Percentiles rank a stretch among this genome's conserved stretches.
These are phyloP conservation scores for Gortyna flavago DNA, from an alignment of 2,888 invertebrate genomes.

Conservation along the genomic window DNA sequence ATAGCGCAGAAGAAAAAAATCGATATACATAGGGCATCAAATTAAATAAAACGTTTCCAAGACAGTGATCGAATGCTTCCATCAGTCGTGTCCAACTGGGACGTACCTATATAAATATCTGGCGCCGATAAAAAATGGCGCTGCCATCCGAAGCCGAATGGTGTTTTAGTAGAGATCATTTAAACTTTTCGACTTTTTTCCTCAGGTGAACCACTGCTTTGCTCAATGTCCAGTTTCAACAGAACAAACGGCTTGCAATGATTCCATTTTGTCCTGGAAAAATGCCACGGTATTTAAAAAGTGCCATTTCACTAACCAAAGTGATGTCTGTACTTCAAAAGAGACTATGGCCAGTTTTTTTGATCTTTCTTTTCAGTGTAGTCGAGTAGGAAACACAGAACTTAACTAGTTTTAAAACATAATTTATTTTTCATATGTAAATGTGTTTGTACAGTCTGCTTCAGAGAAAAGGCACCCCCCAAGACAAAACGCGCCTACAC, in stretches of 20 bases:
- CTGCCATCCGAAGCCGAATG: conserved; percentile 12
- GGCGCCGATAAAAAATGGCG: conserved; percentile 75
- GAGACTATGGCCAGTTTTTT: too few relatives aligned
- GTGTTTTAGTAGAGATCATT: conserved; percentile 22
- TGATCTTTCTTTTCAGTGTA: too few relatives aligned
- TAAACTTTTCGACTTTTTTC: conserved; percentile 34
- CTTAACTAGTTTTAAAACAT: too few relatives aligned
- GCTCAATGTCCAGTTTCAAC: conserved; percentile 20
- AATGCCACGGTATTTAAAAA: not conserved
- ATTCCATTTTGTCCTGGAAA: not conserved
- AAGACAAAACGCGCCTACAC: too few relatives aligned
- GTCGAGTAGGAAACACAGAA: too few relatives aligned
- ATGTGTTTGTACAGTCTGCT: too few relatives aligned
- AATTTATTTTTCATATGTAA: too few relatives aligned
- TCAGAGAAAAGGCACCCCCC: too few relatives aligned
- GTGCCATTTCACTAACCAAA: too few relatives aligned
- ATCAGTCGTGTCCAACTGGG: conserved; percentile 50
- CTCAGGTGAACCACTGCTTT: conserved; percentile 33
- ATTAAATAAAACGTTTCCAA: conserved; percentile 24
- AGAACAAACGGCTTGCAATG: not conserved
- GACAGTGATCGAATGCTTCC: conserved; percentile 38
- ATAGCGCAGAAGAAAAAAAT: not conserved
- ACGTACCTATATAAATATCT: conserved; percentile 76
- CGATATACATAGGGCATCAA: conserved; percentile 2
- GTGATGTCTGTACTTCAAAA: too few relatives aligned